Base-by-base conservation (phyloP, 2,113 vertebrate species). In the Melozone crissalis region DNA sequence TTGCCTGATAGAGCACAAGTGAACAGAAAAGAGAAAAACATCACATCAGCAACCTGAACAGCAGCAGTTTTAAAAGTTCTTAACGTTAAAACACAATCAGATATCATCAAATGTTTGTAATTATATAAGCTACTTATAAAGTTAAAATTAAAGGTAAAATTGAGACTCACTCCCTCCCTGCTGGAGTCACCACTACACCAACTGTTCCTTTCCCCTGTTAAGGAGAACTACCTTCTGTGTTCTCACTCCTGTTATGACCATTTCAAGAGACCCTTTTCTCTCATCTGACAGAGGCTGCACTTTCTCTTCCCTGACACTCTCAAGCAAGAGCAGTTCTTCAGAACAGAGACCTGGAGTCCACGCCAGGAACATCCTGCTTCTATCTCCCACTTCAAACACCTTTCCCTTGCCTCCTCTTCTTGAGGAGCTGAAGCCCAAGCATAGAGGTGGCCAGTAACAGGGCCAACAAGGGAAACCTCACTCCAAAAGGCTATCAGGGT, bases 1-100 rank as follows among this genome's bases (percentile, higher is more conserved):
- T 96, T 98, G 97, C 98, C 98, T 98, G 97, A 97, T 89, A 97
- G 97, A 90, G 98, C 96, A 98, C 95, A 96, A 91, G 95, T 95
- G 95, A 96, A 97, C 94, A 95, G 92, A 97, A 96, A 98, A 97
- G 97, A 97, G 92, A 98, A 97, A 96, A 98, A 97, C 84, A 97
- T 95, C 86, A 89, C 28, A 96, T 98, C 96, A 98, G 96, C 94
- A 96, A 94, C 84, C 74, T 67, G 92, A 96, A 95, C 80, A 91
- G 84, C 83, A 96, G 91, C 66, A 97, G 77, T 95, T 87, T 23
- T 18, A 72, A 86, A 95, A 77, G 86, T 91, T 90, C 79, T 94
- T 87, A 93, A 96, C 6, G 74, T 96, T 89, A 94, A 93, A 95
- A 92, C n/a, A 94, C 54, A 96, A 88, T 86, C 46, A 94, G 76